Base-by-base conservation (phyloP, 2,888 invertebrate species). In the Hydriomena furcata region DNA sequence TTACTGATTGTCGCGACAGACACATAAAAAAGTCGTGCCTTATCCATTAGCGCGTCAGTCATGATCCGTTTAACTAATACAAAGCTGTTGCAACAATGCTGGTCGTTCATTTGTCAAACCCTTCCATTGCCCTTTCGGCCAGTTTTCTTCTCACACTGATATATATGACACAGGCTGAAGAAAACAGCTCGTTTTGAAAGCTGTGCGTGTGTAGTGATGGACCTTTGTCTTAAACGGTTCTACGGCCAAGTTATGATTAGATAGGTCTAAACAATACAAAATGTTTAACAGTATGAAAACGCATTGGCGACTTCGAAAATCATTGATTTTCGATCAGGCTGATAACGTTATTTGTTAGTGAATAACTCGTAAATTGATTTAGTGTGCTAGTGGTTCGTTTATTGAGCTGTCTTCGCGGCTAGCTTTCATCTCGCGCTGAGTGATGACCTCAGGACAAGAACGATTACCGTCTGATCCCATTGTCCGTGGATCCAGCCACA, bases 371-470 rank as follows among this genome's bases (percentile, higher is more conserved):
- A n/a, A n/a, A n/a, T n/a, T n/a, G n/a, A n/a, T n/a, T n/a, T n/a
- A 40, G 23, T 47, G 52, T 34, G 8, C 42, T 12, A 47, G 52
- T 30, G 34, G 32, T 47, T 34, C 10, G 11, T 11, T n/a, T 13
- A 21, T 10, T 48, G 27, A 43, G 47, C 63, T 54, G 52, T 58
- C 55, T 55, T 53, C 52, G 59, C 69, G 76, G 70, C 58, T 62
- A 61, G 73, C 75, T 83, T 84, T 85, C 83, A 84, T 85, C 79
- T 79, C 68, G 59, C 67, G 61, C 79, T 87, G 87, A 88, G 77
- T 85, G 86, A 87, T 87, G 86, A 81, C 78, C 79, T 74, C 80
- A 80, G 83, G 82, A 81, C 84, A 76, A 68, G 78, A 82, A 77
- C 76, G 82, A 86, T 84, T 81, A 84, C 82, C 78, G 75, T 61